Conservation (phyloP, 35 echinoderm and acorn worm genomes). For the Acanthaster planci region DNA sequence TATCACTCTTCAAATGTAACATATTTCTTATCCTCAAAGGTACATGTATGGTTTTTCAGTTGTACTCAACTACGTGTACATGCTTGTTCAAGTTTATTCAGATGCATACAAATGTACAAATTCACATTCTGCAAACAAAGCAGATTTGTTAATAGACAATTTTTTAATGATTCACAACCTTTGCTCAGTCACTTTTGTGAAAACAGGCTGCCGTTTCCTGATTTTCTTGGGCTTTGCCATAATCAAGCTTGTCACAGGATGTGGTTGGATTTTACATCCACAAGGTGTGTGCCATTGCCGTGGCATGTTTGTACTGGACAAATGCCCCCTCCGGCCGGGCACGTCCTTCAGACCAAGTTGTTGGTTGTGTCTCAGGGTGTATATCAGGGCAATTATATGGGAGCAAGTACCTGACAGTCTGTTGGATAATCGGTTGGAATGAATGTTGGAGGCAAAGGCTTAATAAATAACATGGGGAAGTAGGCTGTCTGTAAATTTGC, state of each 20-base stretch:
- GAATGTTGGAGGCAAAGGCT: too few species aligned
- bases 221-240: conserved; percentile 11
- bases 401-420: background rate
- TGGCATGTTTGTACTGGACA: background rate
- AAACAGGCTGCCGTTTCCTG: background rate
- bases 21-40: too few species aligned
- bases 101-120: background rate
- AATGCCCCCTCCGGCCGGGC: background rate
- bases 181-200: background rate
- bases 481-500: too few species aligned
- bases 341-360: background rate
- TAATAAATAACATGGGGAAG: too few species aligned
- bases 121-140: too few species aligned
- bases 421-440: background rate
- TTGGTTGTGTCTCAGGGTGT: background rate
- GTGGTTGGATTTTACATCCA: conserved; percentile 1
- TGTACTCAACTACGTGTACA: too few species aligned
- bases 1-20: too few species aligned
- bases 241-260: background rate
- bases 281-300: conserved; percentile 4
- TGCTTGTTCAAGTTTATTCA: too few species aligned
- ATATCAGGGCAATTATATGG: background rate
- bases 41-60: too few species aligned
- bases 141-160: background rate
- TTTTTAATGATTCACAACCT: background rate